Base-by-base conservation (phyloP, 2,888 invertebrate genomes). In the Macaria liturata region DNA sequence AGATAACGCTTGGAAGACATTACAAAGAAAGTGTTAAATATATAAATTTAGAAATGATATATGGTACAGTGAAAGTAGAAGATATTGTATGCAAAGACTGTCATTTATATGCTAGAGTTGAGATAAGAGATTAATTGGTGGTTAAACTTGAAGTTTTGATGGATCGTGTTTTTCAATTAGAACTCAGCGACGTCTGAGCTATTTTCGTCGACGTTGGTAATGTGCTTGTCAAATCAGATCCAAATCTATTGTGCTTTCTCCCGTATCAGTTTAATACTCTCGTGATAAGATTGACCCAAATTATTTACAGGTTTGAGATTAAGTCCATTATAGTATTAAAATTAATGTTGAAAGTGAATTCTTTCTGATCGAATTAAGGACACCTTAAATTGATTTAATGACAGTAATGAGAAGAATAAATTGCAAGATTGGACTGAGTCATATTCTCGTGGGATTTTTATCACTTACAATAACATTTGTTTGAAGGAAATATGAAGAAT, bases 71-170 rank as follows among this genome's bases (percentile, higher is more conserved):
- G 77, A 80, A 80, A 80, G 78, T 57, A 43, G 42, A 43, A n/a
- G 47, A 65, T 66, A 77, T 76, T 76, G 74, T 78, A 74, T 76
- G 75, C 76, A 72, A 72, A 77, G 71, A 64, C 67, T 66, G 63
- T 66, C 61, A 45, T 58, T 64, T 54, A 66, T 68, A 70, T 65
- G 68, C 67, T 64, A 62, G 56, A 69, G 65, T 59, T 57, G 50
- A 67, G 66, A 70, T 70, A 55, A 54, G 58, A 69, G 69, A 59
- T 62, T 62, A 62, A 59, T 49, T 56, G 55, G 47, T 8, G 7
- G 40, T 37, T 56, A 66, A 69, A 65, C 68, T 64, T 69, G 57
- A 62, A 57, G 46, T 46, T 46, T 60, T 40, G 60, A 57, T 57
- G 40, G 34, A 61, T 61, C 51, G 45, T 9, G 57, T 9, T 30